Evolutionary conservation across 2,888 invertebrate species (phyloP).

Genomic region (Phanerotoma sp.): DNA sequence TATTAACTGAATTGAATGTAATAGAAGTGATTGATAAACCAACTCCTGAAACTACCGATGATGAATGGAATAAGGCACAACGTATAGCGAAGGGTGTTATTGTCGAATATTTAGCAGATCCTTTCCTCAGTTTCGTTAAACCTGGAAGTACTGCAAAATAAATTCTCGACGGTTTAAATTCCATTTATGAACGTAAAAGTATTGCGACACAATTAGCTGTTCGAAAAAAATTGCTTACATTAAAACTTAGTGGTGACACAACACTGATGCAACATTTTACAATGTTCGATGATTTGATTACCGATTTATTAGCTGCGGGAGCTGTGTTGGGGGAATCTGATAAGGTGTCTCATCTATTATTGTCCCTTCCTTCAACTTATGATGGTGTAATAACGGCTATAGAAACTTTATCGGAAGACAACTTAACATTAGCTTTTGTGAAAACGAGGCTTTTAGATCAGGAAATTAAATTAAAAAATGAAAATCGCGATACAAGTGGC

Average conservation of each 20-base stretch:
- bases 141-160: neutral
- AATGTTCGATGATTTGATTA: no score
- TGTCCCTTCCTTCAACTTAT: neutral
- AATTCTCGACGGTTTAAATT: neutral
- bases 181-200: neutral
- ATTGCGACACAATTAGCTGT: neutral
- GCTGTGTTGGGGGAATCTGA: neutral
- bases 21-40: neutral
- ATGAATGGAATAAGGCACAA: neutral
- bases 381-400: neutral
- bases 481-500: neutral
- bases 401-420: neutral
- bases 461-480: neutral
- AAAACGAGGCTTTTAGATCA: constrained; percentile 2
- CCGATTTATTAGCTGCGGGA: no score
- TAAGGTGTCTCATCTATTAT: neutral
- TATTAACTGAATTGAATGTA: constrained; percentile 2
- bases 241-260: no score
- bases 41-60: neutral
- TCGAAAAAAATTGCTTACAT: no score
- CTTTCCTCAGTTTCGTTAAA: neutral
- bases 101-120: neutral
- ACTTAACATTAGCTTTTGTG: neutral
- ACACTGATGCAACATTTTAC: no score
- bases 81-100: neutral